Percentiles rank a stretch among this genome's conserved stretches.
Evolutionary conservation across 2,888 invertebrate genomes (phyloP).

Genomic region (Cerastis leucographa): DNA sequence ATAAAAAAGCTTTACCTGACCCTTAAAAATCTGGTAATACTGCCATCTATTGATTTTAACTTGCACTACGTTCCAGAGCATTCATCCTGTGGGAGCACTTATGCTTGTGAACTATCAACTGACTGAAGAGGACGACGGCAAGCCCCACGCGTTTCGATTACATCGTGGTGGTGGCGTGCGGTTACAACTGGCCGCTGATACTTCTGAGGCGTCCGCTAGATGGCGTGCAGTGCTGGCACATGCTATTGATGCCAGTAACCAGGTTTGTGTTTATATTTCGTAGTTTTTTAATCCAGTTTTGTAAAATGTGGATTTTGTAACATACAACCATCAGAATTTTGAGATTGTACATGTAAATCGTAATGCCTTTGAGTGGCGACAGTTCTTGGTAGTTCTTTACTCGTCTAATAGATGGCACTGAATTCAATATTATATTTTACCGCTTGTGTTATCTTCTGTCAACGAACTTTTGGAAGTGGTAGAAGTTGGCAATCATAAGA

Average conservation of each 20-base stretch:
- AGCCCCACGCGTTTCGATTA: slow-evolving; percentile 93
- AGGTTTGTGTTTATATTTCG: slow-evolving; percentile 82
- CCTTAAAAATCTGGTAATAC: not conserved
- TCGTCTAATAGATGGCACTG: slow-evolving; percentile 53
- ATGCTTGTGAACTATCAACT: slow-evolving; percentile 96
- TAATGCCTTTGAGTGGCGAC: too few relatives aligned
- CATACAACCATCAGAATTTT: not conserved
- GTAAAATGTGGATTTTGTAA: not conserved
- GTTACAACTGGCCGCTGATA: slow-evolving; percentile 95
- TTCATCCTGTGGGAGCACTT: slow-evolving; percentile 97
- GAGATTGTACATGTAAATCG: too few relatives aligned
- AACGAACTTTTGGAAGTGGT: slow-evolving; percentile 40
- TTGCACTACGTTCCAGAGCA: slow-evolving; percentile 91
- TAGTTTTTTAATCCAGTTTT: not conserved
- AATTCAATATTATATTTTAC: not conserved
- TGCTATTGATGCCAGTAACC: slow-evolving; percentile 94
- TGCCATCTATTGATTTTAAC: slow-evolving; percentile 61
- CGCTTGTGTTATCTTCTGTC: slow-evolving; percentile 12
- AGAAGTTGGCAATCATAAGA: slow-evolving; percentile 28
- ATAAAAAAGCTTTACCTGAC: not conserved
- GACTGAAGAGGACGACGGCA: slow-evolving; percentile 92
- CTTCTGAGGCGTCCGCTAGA: slow-evolving; percentile 92
- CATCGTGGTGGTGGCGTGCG: slow-evolving; percentile 93
- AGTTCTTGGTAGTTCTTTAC: slow-evolving; percentile 8
- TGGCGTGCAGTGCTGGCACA: slow-evolving; percentile 95